phyloP scores from a whole-genome alignment of 2,888 invertebrate species.

The Alentia gelatinosa region DNA sequence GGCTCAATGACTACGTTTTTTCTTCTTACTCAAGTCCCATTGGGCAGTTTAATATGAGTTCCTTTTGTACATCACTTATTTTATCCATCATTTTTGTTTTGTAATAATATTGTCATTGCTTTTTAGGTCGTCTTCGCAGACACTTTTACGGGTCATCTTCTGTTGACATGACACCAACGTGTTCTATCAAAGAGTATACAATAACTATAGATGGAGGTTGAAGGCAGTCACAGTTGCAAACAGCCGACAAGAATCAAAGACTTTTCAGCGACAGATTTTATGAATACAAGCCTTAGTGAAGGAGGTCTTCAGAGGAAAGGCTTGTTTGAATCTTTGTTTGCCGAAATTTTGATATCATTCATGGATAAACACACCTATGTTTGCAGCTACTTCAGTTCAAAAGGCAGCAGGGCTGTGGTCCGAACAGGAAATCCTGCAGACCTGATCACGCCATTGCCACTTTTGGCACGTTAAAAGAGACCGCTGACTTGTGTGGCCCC shows the following conservation, averaged over 20 bases:
- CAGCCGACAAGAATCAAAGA: background rate
- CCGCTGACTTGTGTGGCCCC: background rate
- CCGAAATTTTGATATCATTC: conserved; percentile 16
- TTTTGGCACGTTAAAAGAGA: background rate
- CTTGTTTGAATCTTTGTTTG: background rate
- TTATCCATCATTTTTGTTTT: no score
- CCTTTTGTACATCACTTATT: no score
- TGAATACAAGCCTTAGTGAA: background rate
- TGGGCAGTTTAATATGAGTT: no score
- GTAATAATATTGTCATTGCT: no score
- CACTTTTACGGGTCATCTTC: no score
- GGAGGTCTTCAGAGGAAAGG: background rate
- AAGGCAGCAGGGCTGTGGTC: background rate
- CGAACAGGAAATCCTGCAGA: background rate
- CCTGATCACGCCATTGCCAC: background rate
- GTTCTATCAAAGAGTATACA: background rate
- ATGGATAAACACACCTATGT: background rate
- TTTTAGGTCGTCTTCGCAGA: no score
- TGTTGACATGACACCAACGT: no score
- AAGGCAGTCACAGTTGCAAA: background rate
- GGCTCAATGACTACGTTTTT: no score
- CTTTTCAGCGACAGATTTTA: background rate
- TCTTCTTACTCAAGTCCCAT: no score
- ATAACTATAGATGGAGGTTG: background rate
- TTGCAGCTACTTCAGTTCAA: background rate